These are phyloP conservation scores for Cyclina sinensis DNA, from an alignment of 1,140 invertebrate genomes.

Conservation along the genomic window DNA sequence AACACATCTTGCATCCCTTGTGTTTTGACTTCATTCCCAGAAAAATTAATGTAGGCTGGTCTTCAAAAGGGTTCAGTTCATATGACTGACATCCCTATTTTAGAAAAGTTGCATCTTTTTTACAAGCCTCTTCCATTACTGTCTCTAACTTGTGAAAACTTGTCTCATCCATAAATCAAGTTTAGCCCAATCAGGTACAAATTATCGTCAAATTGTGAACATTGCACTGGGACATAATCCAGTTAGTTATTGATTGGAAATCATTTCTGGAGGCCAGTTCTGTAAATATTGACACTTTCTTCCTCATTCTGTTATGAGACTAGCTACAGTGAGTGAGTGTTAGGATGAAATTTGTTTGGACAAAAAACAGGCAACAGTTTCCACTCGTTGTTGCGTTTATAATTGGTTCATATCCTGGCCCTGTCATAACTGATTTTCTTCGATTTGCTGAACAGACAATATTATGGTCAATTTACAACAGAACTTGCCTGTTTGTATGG, in stretches of 20 bases:
- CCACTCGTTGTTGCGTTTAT: neutral
- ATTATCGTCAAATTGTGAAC: slow-evolving; percentile 34
- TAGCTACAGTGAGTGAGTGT: neutral
- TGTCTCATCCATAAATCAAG: neutral
- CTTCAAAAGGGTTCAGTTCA: no score
- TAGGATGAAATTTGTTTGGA: neutral
- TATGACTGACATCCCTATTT: no score
- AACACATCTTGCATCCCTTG: no score
- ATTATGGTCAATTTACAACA: no score
- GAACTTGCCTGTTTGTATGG: no score
- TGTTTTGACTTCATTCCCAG: no score
- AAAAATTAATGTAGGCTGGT: no score
- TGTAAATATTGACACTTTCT: slow-evolving; percentile 27
- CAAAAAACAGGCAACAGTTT: neutral
- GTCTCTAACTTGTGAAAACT: no score
- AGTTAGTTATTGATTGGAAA: slow-evolving; percentile 25
- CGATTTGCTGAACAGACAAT: no score
- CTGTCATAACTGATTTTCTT: neutral
- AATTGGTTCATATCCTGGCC: neutral
- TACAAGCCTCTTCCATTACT: no score
- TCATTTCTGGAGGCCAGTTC: neutral
- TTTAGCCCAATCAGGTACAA: neutral
- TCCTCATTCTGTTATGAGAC: neutral
- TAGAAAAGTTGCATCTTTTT: no score
- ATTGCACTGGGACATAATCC: slow-evolving; percentile 5